These are phyloP conservation scores for Spodoptera littoralis DNA, from an alignment of 2,888 invertebrate genomes.

Conservation along the genomic window DNA sequence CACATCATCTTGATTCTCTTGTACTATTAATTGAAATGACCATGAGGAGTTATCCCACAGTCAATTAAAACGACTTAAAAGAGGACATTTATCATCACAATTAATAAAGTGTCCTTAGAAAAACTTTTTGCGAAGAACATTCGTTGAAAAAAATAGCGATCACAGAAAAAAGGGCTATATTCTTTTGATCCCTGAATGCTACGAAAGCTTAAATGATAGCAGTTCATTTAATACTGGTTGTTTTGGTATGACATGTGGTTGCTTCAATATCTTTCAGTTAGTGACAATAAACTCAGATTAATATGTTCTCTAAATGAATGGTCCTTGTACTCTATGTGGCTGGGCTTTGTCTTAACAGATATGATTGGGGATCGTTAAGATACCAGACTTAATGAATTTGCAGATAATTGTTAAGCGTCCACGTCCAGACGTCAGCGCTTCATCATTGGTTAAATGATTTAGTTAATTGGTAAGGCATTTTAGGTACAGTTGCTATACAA, in stretches of 20 bases:
- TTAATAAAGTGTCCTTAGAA: conserved; percentile 6
- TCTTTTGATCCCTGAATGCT: too few species aligned
- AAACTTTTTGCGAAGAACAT: not conserved
- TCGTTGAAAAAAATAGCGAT: too few species aligned
- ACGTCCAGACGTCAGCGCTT: too few species aligned
- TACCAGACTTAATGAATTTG: conserved; percentile 6
- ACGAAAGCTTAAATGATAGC: too few species aligned
- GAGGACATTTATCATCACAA: conserved; percentile 3
- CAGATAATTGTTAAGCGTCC: not conserved
- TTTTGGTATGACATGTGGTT: not conserved
- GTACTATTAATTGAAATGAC: not conserved
- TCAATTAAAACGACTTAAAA: conserved; percentile 15
- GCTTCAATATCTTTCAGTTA: not conserved
- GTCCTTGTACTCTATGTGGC: conserved; percentile 31
- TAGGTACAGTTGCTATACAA: too few species aligned
- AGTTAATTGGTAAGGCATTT: too few species aligned
- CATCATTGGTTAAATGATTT: too few species aligned
- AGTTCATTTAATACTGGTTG: not conserved
- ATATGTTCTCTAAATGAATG: conserved; percentile 21
- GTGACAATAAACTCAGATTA: conserved; percentile 22
- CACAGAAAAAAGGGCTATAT: too few species aligned
- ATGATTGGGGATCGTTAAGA: conserved; percentile 10
- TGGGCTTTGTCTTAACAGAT: conserved; percentile 13
- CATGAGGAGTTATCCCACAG: not conserved
- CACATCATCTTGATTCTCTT: too few species aligned